Conservation (phyloP, 2,797 vertebrate genomes). For the Halcyon badia region DNA sequence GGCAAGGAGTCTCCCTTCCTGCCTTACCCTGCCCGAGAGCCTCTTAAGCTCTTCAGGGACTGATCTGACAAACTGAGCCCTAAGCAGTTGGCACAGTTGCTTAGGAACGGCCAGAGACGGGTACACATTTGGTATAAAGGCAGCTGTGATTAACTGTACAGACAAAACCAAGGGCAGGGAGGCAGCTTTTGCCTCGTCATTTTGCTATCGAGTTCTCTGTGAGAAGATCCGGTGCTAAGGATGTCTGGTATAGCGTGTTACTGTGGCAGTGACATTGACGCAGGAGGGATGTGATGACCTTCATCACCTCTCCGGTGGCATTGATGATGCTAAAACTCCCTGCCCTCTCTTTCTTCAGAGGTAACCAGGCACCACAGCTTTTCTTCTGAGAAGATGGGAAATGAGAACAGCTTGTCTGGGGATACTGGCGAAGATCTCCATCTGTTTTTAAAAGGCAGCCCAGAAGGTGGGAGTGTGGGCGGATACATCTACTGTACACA, state of each 20-base stretch:
- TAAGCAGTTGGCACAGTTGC: fast-evolving
- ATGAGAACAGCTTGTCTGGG: background rate
- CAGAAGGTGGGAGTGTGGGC: background rate
- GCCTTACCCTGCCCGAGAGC: background rate
- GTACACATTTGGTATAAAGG: background rate
- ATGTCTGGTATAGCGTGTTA: fast-evolving
- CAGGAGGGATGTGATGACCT: background rate
- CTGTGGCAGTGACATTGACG: background rate
- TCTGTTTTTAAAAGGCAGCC: background rate
- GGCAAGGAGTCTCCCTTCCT: background rate
- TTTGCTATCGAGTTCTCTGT: fast-evolving
- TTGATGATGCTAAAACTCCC: background rate
- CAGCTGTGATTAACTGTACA: background rate
- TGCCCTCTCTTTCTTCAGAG: background rate
- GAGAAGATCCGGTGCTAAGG: background rate
- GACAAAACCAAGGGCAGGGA: background rate
- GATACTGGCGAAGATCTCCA: background rate
- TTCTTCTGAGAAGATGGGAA: background rate
- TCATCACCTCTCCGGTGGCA: fast-evolving
- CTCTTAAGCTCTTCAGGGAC: background rate
- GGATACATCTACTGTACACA: fast-evolving
- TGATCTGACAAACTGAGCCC: background rate
- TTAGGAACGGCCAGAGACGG: background rate
- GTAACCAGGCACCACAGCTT: background rate
- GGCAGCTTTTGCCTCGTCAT: background rate